Percentiles rank a stretch among this genome's conserved stretches.
phyloP scores from a whole-genome alignment of 2,113 vertebrate genomes.

The Oenanthe oenanthe region DNA sequence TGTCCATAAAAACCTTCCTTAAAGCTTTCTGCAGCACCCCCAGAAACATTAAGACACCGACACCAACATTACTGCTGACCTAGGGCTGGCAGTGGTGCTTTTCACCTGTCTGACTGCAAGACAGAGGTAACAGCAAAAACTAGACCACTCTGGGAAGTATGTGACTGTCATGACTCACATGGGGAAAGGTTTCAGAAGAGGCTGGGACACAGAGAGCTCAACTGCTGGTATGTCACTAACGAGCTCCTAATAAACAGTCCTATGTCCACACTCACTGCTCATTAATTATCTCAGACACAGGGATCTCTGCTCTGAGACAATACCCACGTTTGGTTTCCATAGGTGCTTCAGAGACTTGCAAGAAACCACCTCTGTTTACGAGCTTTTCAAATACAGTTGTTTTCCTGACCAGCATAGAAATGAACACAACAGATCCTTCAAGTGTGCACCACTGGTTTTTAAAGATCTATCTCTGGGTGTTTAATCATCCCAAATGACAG shows the following conservation, averaged over 20 bases:
- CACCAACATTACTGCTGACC: neutral
- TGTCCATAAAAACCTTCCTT: neutral
- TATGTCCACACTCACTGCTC: neutral
- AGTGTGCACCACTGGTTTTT: neutral
- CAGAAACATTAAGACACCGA: neutral
- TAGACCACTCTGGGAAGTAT: accelerated
- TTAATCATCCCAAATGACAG: conserved; percentile 33
- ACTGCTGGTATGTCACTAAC: neutral
- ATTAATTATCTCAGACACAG: neutral
- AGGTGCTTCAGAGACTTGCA: neutral
- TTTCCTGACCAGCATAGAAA: neutral
- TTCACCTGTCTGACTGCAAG: neutral
- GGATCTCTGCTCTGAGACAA: neutral
- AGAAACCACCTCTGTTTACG: neutral
- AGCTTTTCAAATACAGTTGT: neutral
- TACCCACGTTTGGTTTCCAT: neutral
- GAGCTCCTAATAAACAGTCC: neutral
- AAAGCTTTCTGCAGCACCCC: neutral
- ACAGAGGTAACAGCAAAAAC: neutral
- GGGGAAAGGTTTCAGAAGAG: neutral
- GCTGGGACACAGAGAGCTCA: neutral
- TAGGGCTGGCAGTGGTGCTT: accelerated
- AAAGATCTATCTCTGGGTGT: neutral
- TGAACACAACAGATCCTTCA: neutral
- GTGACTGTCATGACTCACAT: neutral